Percentiles rank a stretch among this genome's conserved stretches.
Conservation (phyloP, 2,113 vertebrate species). For the Paraplagusia blochii region DNA sequence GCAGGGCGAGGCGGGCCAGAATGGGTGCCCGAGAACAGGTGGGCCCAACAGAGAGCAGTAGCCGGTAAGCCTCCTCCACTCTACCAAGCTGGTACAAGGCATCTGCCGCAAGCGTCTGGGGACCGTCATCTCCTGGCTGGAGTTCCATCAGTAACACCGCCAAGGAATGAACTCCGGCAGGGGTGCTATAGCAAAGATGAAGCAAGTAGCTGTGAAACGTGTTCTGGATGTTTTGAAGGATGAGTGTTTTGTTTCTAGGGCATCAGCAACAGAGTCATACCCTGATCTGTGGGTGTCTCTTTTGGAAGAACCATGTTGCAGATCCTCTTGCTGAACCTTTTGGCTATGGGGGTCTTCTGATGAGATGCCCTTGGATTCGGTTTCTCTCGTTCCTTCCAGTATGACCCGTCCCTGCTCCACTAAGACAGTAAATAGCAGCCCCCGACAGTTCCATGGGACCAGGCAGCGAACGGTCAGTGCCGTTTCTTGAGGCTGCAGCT, state of each 20-base stretch:
- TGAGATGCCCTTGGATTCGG: conserved; percentile 17
- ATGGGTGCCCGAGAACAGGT: conserved; percentile 75
- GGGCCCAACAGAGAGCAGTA: conserved; percentile 76
- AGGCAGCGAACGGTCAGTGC: conserved; percentile 83
- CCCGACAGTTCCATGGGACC: conserved; percentile 91
- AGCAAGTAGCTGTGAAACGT: not conserved
- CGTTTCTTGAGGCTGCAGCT: conserved; percentile 81
- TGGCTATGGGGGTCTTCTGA: conserved; percentile 28
- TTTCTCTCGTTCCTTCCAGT: conserved; percentile 72
- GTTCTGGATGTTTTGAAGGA: no score
- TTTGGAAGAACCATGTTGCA: not conserved
- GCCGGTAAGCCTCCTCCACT: conserved; percentile 82
- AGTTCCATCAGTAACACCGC: conserved; percentile 84
- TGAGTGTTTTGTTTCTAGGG: no score
- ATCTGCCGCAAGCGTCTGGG: conserved; percentile 83
- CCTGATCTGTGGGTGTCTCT: conserved; percentile 65
- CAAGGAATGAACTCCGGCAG: conserved; percentile 83
- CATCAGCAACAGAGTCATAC: conserved; percentile 40
- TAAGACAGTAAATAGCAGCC: conserved; percentile 84
- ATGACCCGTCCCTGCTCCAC: conserved; percentile 88
- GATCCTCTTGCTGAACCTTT: conserved; percentile 28
- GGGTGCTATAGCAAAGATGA: conserved; percentile 64
- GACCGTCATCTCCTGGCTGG: conserved; percentile 72
- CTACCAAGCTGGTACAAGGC: conserved; percentile 84
- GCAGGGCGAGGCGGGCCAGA: conserved; percentile 83